A percentile compares a stretch with the other conserved stretches of the same genome.
Evolutionary conservation across 1,140 invertebrate species (phyloP).

Genomic region (Trichonephila clavata): DNA sequence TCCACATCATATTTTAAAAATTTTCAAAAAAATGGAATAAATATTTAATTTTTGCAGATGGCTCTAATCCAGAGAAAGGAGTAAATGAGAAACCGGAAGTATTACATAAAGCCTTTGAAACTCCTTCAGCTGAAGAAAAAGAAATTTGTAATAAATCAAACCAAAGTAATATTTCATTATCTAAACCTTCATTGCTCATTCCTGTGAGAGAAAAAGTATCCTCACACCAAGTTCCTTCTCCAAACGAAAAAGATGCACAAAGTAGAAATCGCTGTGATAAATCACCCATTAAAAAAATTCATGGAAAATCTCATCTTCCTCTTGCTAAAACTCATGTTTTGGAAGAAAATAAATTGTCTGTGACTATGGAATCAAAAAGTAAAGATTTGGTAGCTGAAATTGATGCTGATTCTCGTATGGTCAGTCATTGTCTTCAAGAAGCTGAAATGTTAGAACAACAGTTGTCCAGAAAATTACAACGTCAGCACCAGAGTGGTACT

Average conservation of each 20-base stretch:
- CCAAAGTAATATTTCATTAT: not conserved
- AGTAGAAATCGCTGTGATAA: conserved; percentile 32
- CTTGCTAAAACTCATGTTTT: conserved; percentile 41
- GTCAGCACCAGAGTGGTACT: conserved; percentile 61
- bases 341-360: conserved; percentile 52
- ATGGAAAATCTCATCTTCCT: conserved; percentile 66
- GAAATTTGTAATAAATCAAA: conserved; percentile 1
- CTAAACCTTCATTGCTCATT: conserved; percentile 51
- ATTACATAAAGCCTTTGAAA: conserved; percentile 43
- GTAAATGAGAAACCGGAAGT: conserved; percentile 68
- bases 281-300: conserved; percentile 59
- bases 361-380: not conserved
- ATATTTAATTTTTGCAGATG: conserved; percentile 31
- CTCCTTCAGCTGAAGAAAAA: not conserved
- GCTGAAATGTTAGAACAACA: conserved; percentile 78
- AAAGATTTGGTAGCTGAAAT: conserved; percentile 77
- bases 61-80: conserved; percentile 65
- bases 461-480: conserved; percentile 73
- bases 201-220: conserved; percentile 44
- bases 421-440: conserved; percentile 77
- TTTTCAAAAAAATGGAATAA: not conserved
- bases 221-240: conserved; percentile 10
- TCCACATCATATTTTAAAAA: no score
- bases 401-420: conserved; percentile 77
- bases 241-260: conserved; percentile 30